phyloP scores from a whole-genome alignment of 2,888 invertebrate species.

The Hirudinaria manillensis region DNA sequence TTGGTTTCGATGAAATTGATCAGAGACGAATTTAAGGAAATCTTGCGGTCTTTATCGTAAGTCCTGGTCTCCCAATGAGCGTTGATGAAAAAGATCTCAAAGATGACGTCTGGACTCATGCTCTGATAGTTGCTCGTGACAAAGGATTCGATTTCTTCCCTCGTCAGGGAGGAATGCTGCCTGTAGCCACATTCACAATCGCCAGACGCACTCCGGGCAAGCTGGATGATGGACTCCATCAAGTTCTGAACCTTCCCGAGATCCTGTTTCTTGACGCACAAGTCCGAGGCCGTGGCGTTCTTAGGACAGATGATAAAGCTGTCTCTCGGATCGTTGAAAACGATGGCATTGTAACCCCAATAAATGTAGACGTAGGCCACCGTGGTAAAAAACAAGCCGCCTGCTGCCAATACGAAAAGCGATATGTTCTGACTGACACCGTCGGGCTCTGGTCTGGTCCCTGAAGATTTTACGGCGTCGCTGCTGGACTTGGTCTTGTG shows the following conservation, averaged over 20 bases:
- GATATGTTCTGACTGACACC: not conserved
- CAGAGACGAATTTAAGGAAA: not conserved
- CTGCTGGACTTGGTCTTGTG: not conserved
- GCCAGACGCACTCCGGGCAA: conserved; percentile 10
- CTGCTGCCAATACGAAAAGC: conserved; percentile 23
- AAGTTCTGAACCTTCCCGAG: not conserved
- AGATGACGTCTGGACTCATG: not conserved
- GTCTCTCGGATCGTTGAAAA: conserved; percentile 14
- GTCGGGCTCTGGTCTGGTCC: not conserved
- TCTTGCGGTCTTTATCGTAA: conserved; percentile 12
- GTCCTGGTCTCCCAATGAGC: conserved; percentile 21
- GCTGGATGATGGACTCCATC: not conserved
- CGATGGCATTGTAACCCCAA: conserved; percentile 12
- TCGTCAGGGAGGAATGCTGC: not conserved
- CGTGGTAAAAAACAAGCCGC: conserved; percentile 26
- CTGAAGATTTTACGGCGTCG: not conserved
- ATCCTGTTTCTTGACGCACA: not conserved
- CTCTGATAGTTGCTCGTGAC: not conserved
- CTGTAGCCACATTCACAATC: conserved; percentile 29
- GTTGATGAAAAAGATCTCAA: conserved; percentile 20
- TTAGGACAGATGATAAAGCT: conserved; percentile 26
- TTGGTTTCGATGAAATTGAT: conserved; percentile 18
- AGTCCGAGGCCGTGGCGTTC: not conserved
- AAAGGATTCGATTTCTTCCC: conserved; percentile 17
- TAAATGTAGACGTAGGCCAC: conserved; percentile 27